phyloP scores from a whole-genome alignment of 2,113 vertebrate species.

The Sitta europaea region DNA sequence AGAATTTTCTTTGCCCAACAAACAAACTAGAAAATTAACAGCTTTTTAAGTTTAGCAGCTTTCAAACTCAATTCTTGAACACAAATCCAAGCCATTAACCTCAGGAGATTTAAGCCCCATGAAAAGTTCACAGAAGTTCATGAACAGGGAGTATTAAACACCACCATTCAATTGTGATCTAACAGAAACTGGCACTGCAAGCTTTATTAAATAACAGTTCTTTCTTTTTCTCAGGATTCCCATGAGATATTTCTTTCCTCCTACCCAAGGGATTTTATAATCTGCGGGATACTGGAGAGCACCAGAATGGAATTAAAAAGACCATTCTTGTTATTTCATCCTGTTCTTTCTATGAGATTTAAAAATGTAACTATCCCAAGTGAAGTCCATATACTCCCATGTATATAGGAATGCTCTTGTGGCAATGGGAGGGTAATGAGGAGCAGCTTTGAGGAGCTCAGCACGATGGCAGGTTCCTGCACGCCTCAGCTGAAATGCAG shows the following conservation, averaged over 20 bases:
- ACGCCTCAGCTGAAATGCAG: neutral
- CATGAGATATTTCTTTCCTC: neutral
- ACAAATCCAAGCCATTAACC: constrained; percentile 21
- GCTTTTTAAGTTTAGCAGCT: constrained; percentile 6
- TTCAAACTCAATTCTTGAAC: neutral
- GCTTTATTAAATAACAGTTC: constrained; percentile 40
- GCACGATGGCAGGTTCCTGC: constrained; percentile 6
- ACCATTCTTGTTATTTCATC: neutral
- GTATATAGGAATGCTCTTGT: neutral
- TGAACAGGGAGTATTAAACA: constrained; percentile 44
- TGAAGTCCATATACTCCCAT: neutral
- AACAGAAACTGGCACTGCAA: constrained; percentile 25
- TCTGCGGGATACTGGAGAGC: neutral
- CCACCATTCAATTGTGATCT: constrained; percentile 33
- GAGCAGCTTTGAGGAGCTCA: constrained; percentile 25
- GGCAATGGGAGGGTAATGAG: neutral
- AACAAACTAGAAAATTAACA: neutral
- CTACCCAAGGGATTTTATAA: constrained; percentile 13
- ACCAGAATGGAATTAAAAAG: neutral
- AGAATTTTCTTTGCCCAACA: neutral
- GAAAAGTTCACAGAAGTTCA: constrained; percentile 44
- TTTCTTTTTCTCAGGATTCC: constrained; percentile 36
- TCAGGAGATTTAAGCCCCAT: constrained; percentile 8
- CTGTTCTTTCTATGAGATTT: neutral
- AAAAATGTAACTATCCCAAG: neutral